These are phyloP conservation scores for Musca domestica DNA, from an alignment of 1,140 invertebrate genomes.

Conservation along the genomic window DNA sequence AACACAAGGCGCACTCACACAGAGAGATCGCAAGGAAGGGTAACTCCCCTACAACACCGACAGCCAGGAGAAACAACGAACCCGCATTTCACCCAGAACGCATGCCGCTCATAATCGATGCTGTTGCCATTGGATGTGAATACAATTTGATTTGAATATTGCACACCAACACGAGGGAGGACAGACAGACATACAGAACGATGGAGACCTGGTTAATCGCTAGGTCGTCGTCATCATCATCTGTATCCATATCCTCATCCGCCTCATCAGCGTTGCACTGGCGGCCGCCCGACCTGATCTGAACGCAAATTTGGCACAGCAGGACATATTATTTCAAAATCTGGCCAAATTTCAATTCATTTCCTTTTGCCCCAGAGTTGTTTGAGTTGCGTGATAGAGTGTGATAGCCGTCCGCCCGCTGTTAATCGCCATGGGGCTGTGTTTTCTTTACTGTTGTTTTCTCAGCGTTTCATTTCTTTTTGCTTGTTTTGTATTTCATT, in stretches of 20 bases:
- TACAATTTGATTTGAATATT: slow-evolving; percentile 19
- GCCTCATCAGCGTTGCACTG: too few species aligned
- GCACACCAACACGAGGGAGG: background rate
- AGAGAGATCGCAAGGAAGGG: background rate
- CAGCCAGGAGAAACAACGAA: background rate
- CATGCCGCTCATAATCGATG: background rate
- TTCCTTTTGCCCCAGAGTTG: background rate
- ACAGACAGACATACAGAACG: background rate
- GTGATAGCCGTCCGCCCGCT: slow-evolving; percentile 15
- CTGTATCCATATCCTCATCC: too few species aligned
- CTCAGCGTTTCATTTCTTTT: background rate
- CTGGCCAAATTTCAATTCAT: slow-evolving; percentile 1
- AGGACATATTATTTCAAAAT: slow-evolving; percentile 37
- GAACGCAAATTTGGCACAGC: slow-evolving; percentile 50
- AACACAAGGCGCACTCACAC: too few species aligned
- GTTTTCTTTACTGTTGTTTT: slow-evolving; percentile 3
- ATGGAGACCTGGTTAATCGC: background rate
- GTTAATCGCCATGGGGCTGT: slow-evolving; percentile 5
- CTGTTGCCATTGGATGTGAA: background rate
- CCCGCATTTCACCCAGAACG: background rate
- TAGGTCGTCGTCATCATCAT: too few species aligned
- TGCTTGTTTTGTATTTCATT: too few species aligned
- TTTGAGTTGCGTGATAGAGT: slow-evolving; percentile 15
- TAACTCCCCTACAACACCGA: background rate
- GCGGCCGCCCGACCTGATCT: too few species aligned